Conservation (phyloP, 2,113 vertebrate species). For the Madoqua kirkii region DNA sequence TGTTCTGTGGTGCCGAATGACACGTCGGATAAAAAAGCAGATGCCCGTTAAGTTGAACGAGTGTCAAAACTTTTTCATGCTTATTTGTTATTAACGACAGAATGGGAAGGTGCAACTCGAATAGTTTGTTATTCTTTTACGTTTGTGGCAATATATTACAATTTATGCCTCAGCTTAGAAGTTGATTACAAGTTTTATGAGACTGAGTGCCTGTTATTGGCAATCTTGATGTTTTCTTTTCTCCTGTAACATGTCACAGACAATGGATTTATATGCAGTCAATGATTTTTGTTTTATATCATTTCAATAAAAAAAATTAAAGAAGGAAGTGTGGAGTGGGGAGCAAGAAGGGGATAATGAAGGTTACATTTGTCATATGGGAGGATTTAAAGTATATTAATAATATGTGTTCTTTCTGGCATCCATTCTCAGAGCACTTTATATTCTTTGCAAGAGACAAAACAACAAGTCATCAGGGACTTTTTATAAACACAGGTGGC, state of each 20-base stretch:
- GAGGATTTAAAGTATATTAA: constrained; percentile 33
- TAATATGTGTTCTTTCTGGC: neutral
- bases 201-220: constrained; percentile 66
- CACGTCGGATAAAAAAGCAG: constrained; percentile 54
- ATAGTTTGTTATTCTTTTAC: constrained; percentile 59
- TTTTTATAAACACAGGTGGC: constrained; percentile 69
- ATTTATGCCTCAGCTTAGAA: constrained; percentile 70
- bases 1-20: constrained; percentile 18
- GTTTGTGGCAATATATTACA: constrained; percentile 64
- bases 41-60: constrained; percentile 64
- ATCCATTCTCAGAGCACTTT: constrained; percentile 44
- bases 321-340: constrained; percentile 39
- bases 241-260: constrained; percentile 69
- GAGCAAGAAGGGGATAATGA: constrained; percentile 33
- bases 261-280: constrained; percentile 73
- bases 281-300: constrained; percentile 72
- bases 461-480: constrained; percentile 65
- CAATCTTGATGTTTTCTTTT: constrained; percentile 68
- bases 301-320: constrained; percentile 70
- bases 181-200: constrained; percentile 73
- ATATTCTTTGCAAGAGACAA: constrained; percentile 52
- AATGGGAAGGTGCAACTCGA: constrained; percentile 66
- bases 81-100: constrained; percentile 71
- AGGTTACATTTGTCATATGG: neutral
- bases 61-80: constrained; percentile 48